Percentiles rank a stretch among this genome's conserved stretches.
These are phyloP conservation scores for Lonchura striata DNA, from an alignment of 2,113 vertebrate genomes.

Conservation along the genomic window DNA sequence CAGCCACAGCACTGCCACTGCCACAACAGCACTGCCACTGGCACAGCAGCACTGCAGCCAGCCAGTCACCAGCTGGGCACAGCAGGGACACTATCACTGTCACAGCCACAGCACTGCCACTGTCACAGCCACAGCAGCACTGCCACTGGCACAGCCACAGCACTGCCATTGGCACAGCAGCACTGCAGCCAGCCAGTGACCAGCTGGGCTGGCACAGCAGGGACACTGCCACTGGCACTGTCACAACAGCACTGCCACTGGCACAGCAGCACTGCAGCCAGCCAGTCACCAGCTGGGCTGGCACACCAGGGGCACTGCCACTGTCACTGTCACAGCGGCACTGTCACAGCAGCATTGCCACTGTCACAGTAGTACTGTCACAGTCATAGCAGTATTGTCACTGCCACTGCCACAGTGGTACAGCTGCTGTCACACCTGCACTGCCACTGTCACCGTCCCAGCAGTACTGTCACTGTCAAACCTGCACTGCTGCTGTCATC, in stretches of 20 bases:
- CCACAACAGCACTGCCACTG: neutral
- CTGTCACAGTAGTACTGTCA: neutral
- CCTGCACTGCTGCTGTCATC: neutral
- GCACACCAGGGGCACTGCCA: too few species aligned
- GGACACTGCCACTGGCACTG: neutral
- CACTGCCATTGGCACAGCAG: neutral
- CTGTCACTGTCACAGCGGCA: too few species aligned
- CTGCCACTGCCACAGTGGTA: neutral
- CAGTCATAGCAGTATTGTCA: neutral
- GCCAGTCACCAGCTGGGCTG: too few species aligned
- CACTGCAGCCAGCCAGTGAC: too few species aligned
- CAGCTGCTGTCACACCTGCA: neutral
- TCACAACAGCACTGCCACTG: neutral
- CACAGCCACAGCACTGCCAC: neutral
- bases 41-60: fast-evolving
- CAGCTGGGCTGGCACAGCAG: neutral
- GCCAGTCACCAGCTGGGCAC: too few species aligned
- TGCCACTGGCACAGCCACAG: neutral
- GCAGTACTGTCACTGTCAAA: neutral
- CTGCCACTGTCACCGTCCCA: neutral
- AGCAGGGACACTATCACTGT: neutral
- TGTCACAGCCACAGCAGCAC: too few species aligned
- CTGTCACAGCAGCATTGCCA: neutral
- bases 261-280: fast-evolving
- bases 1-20: neutral